A percentile compares a stretch with the other conserved stretches of the same genome.
Evolutionary conservation across 2,113 vertebrate species (phyloP).

Genomic region (Nycticorax nycticorax): DNA sequence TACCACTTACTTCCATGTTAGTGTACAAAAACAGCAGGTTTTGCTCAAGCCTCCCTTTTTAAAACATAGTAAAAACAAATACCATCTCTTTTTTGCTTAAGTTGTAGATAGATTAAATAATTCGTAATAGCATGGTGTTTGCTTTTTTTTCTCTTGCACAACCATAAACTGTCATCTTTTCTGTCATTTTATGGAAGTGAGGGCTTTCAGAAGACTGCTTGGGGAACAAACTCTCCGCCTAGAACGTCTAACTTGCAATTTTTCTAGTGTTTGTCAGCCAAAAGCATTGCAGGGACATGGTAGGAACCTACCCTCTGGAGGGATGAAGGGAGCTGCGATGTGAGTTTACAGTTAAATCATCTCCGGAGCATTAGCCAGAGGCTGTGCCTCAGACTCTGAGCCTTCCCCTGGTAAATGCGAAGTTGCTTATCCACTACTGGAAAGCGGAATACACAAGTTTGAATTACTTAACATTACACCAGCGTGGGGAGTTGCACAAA

Average conservation of each 20-base stretch:
- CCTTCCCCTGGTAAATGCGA: neutral
- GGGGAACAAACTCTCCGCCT: neutral
- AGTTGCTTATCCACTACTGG: neutral
- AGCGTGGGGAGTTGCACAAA: neutral
- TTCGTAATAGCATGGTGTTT: neutral
- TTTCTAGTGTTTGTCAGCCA: neutral
- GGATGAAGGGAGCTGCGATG: neutral
- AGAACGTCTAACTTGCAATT: neutral
- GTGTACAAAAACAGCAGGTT: neutral
- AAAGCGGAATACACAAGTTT: neutral
- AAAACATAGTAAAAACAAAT: neutral
- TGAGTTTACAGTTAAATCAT: neutral
- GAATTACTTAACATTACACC: fast-evolving
- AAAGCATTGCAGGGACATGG: neutral
- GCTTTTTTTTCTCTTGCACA: neutral
- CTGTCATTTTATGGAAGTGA: neutral
- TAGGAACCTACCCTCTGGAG: neutral
- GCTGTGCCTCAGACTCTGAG: neutral
- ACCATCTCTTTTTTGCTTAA: fast-evolving
- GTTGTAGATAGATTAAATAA: neutral
- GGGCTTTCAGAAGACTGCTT: neutral
- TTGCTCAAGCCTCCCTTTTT: neutral
- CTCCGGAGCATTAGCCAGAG: neutral
- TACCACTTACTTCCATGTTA: neutral
- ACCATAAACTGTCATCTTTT: neutral